Percentiles rank a stretch among this genome's conserved stretches.
Conservation (phyloP, 2,797 vertebrate genomes). For the Acanthis flammea region DNA sequence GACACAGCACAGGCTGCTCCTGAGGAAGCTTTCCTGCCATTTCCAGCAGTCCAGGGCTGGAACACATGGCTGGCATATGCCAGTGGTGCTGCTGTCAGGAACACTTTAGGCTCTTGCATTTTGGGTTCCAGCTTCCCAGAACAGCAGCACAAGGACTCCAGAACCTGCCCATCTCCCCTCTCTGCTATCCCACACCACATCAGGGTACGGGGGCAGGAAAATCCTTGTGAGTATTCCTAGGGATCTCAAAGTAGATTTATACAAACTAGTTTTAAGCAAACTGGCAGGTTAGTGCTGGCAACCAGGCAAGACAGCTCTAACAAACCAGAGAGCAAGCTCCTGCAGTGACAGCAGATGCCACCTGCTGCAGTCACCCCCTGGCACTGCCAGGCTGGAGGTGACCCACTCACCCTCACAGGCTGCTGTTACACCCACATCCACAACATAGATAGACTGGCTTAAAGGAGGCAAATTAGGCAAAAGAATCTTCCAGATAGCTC, state of each 20-base stretch:
- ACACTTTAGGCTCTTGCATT: background rate
- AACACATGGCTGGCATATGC: accelerated
- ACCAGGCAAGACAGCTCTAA: background rate
- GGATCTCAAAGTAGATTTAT: background rate
- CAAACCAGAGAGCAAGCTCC: background rate
- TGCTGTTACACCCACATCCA: accelerated
- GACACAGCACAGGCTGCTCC: accelerated
- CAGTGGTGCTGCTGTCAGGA: background rate
- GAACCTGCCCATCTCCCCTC: background rate
- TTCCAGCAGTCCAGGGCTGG: background rate
- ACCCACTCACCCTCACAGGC: background rate
- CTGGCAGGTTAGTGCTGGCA: background rate
- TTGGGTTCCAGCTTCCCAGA: background rate
- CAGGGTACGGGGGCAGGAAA: background rate
- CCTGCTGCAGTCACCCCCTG: background rate
- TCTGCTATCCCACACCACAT: background rate
- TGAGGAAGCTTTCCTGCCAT: background rate
- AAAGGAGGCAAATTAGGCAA: background rate
- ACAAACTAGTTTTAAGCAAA: background rate
- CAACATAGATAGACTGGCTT: accelerated
- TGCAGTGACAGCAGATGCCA: background rate
- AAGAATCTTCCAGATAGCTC: background rate
- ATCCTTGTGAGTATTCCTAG: background rate
- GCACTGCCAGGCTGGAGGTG: background rate
- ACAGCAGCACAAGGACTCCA: background rate